Base-by-base conservation (phyloP, 2,113 vertebrate species). In the Chiloscyllium plagiosum region DNA sequence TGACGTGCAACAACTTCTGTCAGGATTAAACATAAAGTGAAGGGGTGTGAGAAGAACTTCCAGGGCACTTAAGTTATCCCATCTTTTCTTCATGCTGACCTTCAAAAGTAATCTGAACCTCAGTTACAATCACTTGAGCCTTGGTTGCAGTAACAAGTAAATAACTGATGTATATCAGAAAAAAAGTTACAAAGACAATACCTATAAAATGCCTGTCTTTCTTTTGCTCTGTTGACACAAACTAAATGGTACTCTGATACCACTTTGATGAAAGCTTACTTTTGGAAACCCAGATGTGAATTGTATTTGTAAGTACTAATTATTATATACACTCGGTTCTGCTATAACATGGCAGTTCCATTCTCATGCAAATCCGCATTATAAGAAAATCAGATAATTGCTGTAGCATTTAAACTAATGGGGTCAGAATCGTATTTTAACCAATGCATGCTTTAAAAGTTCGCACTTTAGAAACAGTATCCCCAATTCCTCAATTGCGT, bases 1-100 rank as follows among this genome's bases (percentile, higher is more conserved):
- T 76, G 94, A 95, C 42, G 3, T 65, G 94, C 65, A 95, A 72
- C 69, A 95, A 95, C 69, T 47, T 95, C 22, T 72, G 94, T 72
- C 47, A 72, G 94, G 94, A 95, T 70, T 95, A 95, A 95, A 95
- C 37, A 95, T 29, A 76, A 33, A 70, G 68, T 72, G 68, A 95
- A 50, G 69, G 33, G 68, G 47, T 50, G 69, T 72, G 68, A 52
- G 69, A 95, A 47, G 47, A 52, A 52, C 69, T 50, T 69, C 72
- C 68, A 52, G 69, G 37, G 92, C 68, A 47, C 92, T 94, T 22
- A 94, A 68, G 92, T 70, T 93, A 93, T 68, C 90, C 92, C 47
- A 26, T 50, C 42, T 61, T 42, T 52, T 95, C 37, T 52, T 95
- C 69, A 95, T 22, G 33, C 22, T 17, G 89, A 93, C n/a, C 89